phyloP scores from a whole-genome alignment of 2,797 vertebrate genomes.

The Okamejei kenojei region DNA sequence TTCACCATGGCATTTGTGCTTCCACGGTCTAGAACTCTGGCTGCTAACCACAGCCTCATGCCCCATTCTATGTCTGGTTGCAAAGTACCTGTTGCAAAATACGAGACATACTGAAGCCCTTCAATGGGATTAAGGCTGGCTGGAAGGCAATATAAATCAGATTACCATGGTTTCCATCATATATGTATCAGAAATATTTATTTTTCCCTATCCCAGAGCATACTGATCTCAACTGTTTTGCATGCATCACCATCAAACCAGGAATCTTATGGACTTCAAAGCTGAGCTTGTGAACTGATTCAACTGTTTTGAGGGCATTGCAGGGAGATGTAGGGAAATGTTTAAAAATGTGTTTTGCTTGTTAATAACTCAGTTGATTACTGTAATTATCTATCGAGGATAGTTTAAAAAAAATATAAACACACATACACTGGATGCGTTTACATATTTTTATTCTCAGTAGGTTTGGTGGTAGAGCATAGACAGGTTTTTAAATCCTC shows the following conservation, averaged over 20 bases:
- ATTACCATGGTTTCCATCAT: not conserved
- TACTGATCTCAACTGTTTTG: not conserved
- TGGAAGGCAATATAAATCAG: not conserved
- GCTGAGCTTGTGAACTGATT: not conserved
- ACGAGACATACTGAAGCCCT: not conserved
- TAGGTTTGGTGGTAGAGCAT: not conserved
- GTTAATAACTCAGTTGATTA: not conserved
- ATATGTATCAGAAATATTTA: not conserved
- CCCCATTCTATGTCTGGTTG: no score
- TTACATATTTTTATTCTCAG: slow-evolving; percentile 35
- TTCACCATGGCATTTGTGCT: no score
- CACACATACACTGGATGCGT: not conserved
- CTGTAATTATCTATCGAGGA: not conserved
- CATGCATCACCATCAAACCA: no score
- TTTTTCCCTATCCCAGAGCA: not conserved
- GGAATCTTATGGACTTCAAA: not conserved
- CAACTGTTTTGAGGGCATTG: not conserved
- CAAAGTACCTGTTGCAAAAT: no score
- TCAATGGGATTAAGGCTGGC: not conserved
- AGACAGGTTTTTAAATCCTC: not conserved
- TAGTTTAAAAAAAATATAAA: not conserved
- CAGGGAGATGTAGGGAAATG: no score
- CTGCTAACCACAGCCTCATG: no score
- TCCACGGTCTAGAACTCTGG: no score
- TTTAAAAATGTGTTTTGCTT: not conserved